Base-by-base conservation (phyloP, 2,113 vertebrate species). In the Lophotis ruficrista region DNA sequence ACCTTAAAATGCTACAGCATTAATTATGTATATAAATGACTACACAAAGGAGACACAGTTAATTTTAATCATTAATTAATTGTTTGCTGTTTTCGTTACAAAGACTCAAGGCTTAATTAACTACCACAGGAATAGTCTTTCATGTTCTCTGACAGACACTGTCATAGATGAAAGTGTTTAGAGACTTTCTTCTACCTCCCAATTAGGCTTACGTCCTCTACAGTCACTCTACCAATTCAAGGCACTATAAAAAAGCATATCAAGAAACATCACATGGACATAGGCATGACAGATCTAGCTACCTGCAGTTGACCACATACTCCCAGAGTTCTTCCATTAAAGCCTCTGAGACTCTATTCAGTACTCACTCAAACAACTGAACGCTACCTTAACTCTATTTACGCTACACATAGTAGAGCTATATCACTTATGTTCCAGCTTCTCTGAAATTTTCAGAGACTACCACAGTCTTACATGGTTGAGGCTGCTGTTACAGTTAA, bases 51-150 rank as follows among this genome's bases (percentile, higher is more conserved):
- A 94, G 82, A 76, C 15, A 1, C 41, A 23, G 66, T 66, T 96
- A 91, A 96, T 94, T 95, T 92, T 90, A 87, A 96, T 94, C 87
- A 84, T 96, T 94, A 96, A 97, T 96, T 97, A 97, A 97, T 94
- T 96, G 96, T 97, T 95, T 96, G 79, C 82, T 96, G 87, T 19
- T 96, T 96, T 95, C 0, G 1, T 96, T 94, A 96, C 66, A 78
- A 94, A 95, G 79, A 87, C 66, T 81, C 43, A 58, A 58, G 65
- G 35, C 73, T 93, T 97, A 97, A 97, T 97, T 96, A 97, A 97
- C 72, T 81, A 89, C 82, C 95, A 87, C 79, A 97, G 95, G 95
- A 97, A 97, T 45, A 94, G 53, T 62, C 68, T 95, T 94, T 87
- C 90, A 94, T 83, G 72, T 82, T 92, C 91, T 81, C 89, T 97